Evolutionary conservation across 1,140 invertebrate species (phyloP).

Genomic region (Teleopsis dalmanni): DNA sequence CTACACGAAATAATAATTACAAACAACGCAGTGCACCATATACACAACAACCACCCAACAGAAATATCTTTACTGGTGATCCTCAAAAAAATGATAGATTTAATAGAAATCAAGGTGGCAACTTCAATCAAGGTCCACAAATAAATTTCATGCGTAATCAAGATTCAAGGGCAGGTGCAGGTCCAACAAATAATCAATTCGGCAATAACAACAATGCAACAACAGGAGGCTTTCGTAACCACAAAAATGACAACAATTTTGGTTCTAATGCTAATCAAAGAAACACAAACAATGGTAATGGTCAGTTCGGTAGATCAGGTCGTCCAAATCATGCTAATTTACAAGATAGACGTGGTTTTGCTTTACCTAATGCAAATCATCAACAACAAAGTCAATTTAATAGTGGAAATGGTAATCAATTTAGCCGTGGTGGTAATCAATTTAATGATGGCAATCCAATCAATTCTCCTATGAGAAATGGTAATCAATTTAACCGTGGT

Average conservation of each 20-base stretch:
- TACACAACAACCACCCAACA: constrained; percentile 24
- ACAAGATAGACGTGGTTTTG: constrained; percentile 16
- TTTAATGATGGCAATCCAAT: background rate
- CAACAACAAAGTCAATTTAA: background rate
- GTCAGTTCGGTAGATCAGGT: constrained; percentile 7
- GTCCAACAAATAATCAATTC: too few relatives aligned
- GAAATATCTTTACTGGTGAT: constrained; percentile 20
- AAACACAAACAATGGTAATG: background rate
- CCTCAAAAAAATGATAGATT: constrained; percentile 6
- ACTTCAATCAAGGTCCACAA: constrained; percentile 1
- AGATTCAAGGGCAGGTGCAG: too few relatives aligned
- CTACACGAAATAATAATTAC: constrained; percentile 6
- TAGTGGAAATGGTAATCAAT: background rate
- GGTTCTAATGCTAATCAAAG: background rate
- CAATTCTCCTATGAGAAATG: background rate
- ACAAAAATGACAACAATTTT: too few relatives aligned
- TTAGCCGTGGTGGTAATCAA: constrained; percentile 1
- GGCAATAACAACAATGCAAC: too few relatives aligned
- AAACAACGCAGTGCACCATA: constrained; percentile 36
- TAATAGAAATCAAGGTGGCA: constrained; percentile 24
- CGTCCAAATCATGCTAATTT: too few relatives aligned
- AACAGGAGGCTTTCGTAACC: background rate
- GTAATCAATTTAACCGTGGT: constrained; percentile 3
- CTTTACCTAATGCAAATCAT: constrained; percentile 3
- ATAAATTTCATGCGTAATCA: background rate